Evolutionary conservation across 1,140 invertebrate genomes (phyloP).

Genomic region (Bilobella aurantiaca): DNA sequence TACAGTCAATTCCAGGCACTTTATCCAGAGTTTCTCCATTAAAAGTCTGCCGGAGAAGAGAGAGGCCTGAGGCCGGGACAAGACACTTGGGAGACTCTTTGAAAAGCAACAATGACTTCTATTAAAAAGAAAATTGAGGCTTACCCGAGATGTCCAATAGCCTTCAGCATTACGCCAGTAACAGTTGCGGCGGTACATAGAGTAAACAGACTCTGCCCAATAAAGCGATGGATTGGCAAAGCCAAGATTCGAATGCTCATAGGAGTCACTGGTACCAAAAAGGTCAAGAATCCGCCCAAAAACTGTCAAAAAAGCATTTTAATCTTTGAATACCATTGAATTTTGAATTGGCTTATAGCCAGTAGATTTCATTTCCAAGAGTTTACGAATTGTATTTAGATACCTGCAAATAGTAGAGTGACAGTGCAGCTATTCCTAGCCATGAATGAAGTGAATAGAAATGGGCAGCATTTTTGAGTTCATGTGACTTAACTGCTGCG

Average conservation of each 20-base stretch:
- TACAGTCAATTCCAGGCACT: no score
- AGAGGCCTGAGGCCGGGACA: no score
- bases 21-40: no score
- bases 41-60: no score
- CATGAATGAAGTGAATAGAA: constrained; percentile 32
- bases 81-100: no score
- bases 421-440: constrained; percentile 28
- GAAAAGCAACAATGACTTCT: no score
- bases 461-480: constrained; percentile 13
- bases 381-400: no score
- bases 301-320: constrained; percentile 22
- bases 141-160: constrained; percentile 22
- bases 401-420: constrained; percentile 32
- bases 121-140: background rate
- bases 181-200: constrained; percentile 1
- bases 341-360: no score
- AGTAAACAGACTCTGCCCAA: constrained; percentile 15
- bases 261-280: constrained; percentile 28
- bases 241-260: constrained; percentile 21
- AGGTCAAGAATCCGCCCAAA: constrained; percentile 24
- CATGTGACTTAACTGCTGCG: constrained; percentile 10
- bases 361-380: no score
- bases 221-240: constrained; percentile 16
- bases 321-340: no score
- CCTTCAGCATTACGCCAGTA: constrained; percentile 29